phyloP scores from a whole-genome alignment of 1,140 invertebrate genomes.

The Lucilia cuprina region DNA sequence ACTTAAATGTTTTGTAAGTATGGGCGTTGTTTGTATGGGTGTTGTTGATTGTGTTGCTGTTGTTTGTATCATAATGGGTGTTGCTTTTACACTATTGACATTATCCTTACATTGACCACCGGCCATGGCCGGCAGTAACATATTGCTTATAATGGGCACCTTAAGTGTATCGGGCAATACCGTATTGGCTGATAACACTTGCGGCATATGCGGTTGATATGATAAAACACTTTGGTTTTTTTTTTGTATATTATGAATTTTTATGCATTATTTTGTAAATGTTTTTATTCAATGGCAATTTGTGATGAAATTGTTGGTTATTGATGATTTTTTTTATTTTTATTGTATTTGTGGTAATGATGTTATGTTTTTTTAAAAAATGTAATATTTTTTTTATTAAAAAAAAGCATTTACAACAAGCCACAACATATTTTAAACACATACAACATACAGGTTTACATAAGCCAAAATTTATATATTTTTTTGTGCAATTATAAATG shows the following conservation, averaged over 20 bases:
- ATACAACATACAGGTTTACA: constrained; percentile 1
- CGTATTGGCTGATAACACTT: constrained; percentile 41
- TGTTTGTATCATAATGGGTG: constrained; percentile 36
- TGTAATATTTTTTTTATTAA: background rate
- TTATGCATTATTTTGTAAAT: background rate
- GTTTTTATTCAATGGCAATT: constrained; percentile 1
- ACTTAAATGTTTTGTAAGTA: background rate
- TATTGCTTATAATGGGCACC: background rate
- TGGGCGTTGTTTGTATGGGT: constrained; percentile 17
- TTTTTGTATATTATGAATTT: no score
- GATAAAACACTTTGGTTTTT: constrained; percentile 49
- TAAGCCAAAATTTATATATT: constrained; percentile 14
- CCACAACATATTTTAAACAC: constrained; percentile 3
- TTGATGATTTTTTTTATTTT: constrained; percentile 21
- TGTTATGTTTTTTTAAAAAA: background rate
- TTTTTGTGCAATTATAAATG: constrained; percentile 21
- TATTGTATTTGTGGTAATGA: constrained; percentile 18
- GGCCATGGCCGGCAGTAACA: background rate
- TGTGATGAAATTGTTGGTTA: background rate
- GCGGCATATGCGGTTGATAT: constrained; percentile 48
- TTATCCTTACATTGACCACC: background rate
- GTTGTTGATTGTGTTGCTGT: constrained; percentile 34
- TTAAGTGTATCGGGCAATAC: constrained; percentile 27
- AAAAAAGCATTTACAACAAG: constrained; percentile 7
- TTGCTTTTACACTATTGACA: constrained; percentile 30